Conservation (phyloP, 53 echinoderm and acorn worm species). For the Stichopus horrens region DNA sequence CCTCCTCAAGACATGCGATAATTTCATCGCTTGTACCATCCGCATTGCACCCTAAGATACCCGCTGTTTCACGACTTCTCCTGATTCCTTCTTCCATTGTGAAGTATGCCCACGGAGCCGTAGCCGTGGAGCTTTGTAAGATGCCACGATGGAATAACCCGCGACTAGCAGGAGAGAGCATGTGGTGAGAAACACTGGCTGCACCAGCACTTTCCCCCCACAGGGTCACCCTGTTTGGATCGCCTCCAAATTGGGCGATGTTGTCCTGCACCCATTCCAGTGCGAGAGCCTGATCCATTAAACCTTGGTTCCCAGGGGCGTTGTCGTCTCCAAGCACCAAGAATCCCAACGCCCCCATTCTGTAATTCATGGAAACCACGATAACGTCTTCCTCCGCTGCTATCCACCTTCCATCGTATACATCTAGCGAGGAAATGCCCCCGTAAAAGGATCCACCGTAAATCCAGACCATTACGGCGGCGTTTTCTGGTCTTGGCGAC, state of each 20-base stretch:
- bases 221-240: constrained; percentile 80
- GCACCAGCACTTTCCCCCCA: constrained; percentile 96
- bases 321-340: constrained; percentile 62
- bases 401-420: constrained; percentile 85
- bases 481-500: constrained; percentile 72
- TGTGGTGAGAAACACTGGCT: constrained; percentile 76
- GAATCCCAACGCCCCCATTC: constrained; percentile 82
- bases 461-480: constrained; percentile 89
- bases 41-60: constrained; percentile 52
- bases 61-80: constrained; percentile 62
- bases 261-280: constrained; percentile 94
- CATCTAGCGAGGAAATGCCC: constrained; percentile 82
- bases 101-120: constrained; percentile 77
- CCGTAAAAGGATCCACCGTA: constrained; percentile 73
- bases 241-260: constrained; percentile 77
- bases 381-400: constrained; percentile 81
- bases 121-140: constrained; percentile 74
- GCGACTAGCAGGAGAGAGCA: constrained; percentile 76
- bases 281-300: constrained; percentile 79
- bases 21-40: constrained; percentile 54
- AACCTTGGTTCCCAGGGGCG: constrained; percentile 86
- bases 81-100: constrained; percentile 72
- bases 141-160: constrained; percentile 75
- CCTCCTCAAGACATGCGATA: constrained; percentile 62
- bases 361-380: constrained; percentile 93